Evolutionary conservation across 2,797 vertebrate species (phyloP).

Genomic region (Anableps anableps): DNA sequence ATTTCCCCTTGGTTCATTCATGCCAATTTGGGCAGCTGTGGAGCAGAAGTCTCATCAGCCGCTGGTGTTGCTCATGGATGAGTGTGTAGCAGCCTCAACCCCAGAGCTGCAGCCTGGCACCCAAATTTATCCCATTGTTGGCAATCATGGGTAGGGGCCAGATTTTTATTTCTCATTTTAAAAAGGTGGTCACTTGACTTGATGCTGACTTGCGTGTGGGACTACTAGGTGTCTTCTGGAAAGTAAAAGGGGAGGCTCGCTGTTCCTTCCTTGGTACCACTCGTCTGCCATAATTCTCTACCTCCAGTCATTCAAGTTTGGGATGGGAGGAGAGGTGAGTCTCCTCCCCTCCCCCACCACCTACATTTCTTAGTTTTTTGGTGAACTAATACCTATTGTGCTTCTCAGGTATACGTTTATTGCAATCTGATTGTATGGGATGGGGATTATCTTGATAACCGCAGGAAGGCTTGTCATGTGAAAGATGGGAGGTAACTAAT

Average conservation of each 20-base stretch:
- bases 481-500: conserved; percentile 67
- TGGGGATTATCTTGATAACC: conserved; percentile 30
- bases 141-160: conserved; percentile 79
- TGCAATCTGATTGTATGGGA: conserved; percentile 83
- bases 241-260: conserved; percentile 62
- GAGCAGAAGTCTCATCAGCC: conserved; percentile 77
- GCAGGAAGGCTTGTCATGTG: conserved; percentile 81
- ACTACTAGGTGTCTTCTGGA: conserved; percentile 78
- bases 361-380: no score
- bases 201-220: neutral
- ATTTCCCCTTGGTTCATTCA: conserved; percentile 74
- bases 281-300: conserved; percentile 72
- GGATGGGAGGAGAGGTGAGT: conserved; percentile 68
- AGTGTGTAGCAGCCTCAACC: conserved; percentile 75
- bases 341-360: no score
- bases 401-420: conserved; percentile 83
- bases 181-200: fast-evolving
- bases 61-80: conserved; percentile 79
- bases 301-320: conserved; percentile 78
- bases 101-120: conserved; percentile 39
- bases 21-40: conserved; percentile 84
- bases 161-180: neutral
- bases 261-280: conserved; percentile 76
- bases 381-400: neutral
- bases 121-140: conserved; percentile 75